Percentiles rank a stretch among this genome's conserved stretches.
Conservation (phyloP, 2,113 vertebrate genomes). For the Podarcis cretensis region DNA sequence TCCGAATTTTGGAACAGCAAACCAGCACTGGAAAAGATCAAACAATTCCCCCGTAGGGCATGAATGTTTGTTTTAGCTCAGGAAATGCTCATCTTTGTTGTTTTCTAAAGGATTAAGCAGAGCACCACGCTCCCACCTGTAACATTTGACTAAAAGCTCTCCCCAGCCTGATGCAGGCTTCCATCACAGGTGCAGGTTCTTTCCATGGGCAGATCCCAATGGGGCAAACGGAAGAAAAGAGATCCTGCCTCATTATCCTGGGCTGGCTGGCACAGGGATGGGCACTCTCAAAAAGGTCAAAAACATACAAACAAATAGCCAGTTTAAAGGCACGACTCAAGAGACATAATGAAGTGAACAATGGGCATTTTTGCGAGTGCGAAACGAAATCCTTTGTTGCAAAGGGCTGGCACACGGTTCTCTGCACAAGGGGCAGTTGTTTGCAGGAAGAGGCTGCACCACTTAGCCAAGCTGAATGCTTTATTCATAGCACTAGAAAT, state of each 20-base stretch:
- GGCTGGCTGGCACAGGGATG: neutral
- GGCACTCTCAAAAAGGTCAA: neutral
- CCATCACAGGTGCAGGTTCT: neutral
- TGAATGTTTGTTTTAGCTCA: neutral
- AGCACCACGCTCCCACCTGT: slow-evolving; percentile 18
- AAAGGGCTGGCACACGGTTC: neutral
- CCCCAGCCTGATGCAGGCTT: neutral
- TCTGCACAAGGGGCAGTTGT: neutral
- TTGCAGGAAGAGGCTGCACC: neutral
- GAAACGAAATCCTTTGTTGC: neutral
- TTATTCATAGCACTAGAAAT: neutral
- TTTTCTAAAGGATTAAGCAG: slow-evolving; percentile 58
- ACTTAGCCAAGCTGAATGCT: neutral
- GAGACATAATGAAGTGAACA: neutral
- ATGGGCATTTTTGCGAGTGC: neutral
- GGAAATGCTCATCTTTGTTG: neutral
- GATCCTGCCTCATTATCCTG: neutral
- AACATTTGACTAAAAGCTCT: slow-evolving; percentile 23
- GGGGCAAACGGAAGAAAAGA: neutral
- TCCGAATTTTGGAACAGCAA: neutral
- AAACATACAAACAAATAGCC: neutral
- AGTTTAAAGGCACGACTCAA: neutral
- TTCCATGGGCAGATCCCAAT: neutral
- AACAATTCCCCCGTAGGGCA: neutral
- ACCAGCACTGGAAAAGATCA: slow-evolving; percentile 23